These are phyloP conservation scores for Megalopta genalis DNA, from an alignment of 1,140 invertebrate species.

Conservation along the genomic window DNA sequence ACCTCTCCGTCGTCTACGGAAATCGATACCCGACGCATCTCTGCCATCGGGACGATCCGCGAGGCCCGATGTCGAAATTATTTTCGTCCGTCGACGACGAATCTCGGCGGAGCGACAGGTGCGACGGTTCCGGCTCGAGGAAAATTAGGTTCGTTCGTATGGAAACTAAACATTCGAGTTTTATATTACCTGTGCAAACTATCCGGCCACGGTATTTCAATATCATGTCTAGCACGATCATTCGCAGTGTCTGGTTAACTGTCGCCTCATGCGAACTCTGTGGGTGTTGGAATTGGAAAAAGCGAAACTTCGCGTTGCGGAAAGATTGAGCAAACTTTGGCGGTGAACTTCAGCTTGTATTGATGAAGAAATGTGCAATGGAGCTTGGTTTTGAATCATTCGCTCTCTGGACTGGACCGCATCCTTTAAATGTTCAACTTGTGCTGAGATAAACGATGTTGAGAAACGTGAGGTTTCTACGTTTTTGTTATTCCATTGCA, in stretches of 20 bases:
- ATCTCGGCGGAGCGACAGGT: not conserved
- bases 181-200: not conserved
- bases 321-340: no score
- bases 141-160: constrained; percentile 15
- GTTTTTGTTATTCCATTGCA: no score
- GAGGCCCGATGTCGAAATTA: constrained; percentile 10
- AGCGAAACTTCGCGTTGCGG: not conserved
- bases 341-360: no score
- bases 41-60: not conserved
- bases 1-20: not conserved
- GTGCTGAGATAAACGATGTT: no score
- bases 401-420: no score
- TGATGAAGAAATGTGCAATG: no score
- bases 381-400: no score
- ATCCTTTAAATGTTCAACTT: no score
- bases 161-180: constrained; percentile 26
- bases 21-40: not conserved
- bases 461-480: no score
- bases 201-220: not conserved
- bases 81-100: not conserved
- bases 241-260: not conserved
- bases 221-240: not conserved
- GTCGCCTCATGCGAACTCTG: not conserved
- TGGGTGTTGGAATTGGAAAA: not conserved
- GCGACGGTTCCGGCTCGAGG: not conserved